Evolutionary conservation across 2,797 vertebrate genomes (phyloP).

Genomic region (Hemitrygon akajei): DNA sequence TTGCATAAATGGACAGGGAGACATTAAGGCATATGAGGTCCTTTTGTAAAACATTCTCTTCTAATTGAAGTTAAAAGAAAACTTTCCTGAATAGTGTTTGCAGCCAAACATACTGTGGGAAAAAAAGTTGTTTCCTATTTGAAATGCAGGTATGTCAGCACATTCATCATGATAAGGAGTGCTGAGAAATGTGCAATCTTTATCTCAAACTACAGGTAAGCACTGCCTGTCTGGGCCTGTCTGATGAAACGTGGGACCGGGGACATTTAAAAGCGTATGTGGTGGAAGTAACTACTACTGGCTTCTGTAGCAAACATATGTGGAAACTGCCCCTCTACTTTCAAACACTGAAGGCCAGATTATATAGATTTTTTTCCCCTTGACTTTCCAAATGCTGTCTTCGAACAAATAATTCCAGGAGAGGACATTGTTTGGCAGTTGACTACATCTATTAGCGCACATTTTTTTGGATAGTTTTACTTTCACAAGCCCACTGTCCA

Average conservation of each 20-base stretch:
- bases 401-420: background rate
- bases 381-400: background rate
- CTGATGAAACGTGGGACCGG: background rate
- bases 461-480: background rate
- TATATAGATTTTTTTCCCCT: background rate
- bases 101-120: slow-evolving; percentile 2
- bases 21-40: background rate
- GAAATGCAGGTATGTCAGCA: background rate
- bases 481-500: too few relatives aligned
- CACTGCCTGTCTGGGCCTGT: slow-evolving; percentile 1
- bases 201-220: slow-evolving; percentile 7
- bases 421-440: background rate
- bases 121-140: background rate
- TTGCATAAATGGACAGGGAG: background rate
- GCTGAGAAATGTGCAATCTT: background rate
- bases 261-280: background rate
- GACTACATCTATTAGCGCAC: background rate
- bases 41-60: background rate
- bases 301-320: background rate
- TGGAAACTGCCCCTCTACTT: background rate
- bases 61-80: too few relatives aligned
- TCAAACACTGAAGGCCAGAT: background rate
- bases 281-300: background rate
- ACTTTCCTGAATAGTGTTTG: background rate
- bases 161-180: background rate